Conservation (phyloP, 2,113 vertebrate genomes). For the Sakesphorus luctuosus region DNA sequence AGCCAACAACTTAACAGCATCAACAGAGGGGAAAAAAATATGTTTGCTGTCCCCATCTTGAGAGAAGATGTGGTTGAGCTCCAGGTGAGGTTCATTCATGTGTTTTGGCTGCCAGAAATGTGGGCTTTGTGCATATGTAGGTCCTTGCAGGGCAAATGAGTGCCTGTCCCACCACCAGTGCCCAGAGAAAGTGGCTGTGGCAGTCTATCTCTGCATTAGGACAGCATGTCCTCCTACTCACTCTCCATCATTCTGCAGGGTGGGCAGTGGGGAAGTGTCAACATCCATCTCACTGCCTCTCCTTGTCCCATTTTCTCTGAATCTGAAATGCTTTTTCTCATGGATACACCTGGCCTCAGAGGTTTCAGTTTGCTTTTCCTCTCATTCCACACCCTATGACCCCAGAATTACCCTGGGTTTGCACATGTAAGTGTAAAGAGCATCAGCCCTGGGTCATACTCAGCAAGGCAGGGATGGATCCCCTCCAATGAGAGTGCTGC, state of each 20-base stretch:
- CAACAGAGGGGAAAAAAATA: neutral
- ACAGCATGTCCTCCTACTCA: rapidly evolving
- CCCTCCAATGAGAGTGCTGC: neutral
- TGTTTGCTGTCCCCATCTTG: neutral
- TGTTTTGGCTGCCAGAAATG: rapidly evolving
- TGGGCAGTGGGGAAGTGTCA: neutral
- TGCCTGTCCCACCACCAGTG: neutral
- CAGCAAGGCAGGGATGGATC: neutral
- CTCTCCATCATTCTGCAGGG: neutral
- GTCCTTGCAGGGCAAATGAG: neutral
- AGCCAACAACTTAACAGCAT: neutral
- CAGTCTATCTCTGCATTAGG: neutral
- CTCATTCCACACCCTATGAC: neutral
- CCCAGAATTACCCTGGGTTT: neutral
- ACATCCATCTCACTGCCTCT: neutral
- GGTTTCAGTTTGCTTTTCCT: neutral
- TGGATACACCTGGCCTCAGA: neutral
- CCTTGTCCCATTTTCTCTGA: neutral
- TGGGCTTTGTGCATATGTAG: rapidly evolving
- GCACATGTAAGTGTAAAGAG: rapidly evolving
- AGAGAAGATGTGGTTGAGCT: neutral
- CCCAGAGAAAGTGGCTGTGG: neutral
- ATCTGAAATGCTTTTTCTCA: neutral
- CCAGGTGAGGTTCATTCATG: neutral
- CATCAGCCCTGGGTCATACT: rapidly evolving